Base-by-base conservation (phyloP, 1,140 invertebrate genomes). In the Colletes gigas region DNA sequence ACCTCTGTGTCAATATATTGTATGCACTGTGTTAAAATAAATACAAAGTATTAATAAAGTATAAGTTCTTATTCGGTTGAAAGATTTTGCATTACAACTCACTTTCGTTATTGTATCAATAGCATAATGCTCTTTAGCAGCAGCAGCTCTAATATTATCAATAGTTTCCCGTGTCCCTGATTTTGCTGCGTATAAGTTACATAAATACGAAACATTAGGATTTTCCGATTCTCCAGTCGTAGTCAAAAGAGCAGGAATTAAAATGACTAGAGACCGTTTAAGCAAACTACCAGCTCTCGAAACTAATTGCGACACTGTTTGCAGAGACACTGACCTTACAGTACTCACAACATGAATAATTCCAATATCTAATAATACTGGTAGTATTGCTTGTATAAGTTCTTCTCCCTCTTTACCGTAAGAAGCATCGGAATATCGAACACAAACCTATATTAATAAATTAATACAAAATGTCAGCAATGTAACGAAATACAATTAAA, bases 201-300 rank as follows among this genome's bases (percentile, higher is more conserved):
- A 97, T 39, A 98, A 92, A 91, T 98, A 97, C 54, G 96, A 97
- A 4, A 98, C 92, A 81, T 96, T 95, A 50, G 95, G 94, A 57
- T 96, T 96, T 90, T 99, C 98, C 44, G 98, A 90, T 85, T 98
- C 97, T 63, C 97, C 97, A 6, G 97, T 96, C 3, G 98, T 97
- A 86, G 96, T 96, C 50, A 98, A 93, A 63, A 99, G 93, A 17
- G 97, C 97, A 3, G 97, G 97, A 86, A 98, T 97, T 30, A 99
- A 92, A 62, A 95, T 95, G 0, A 96, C 94, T 63, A 98, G 93
- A 92, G 98, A 97, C 9, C 97, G 96, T 75, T 96, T 97, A 17
- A 98, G 93, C 60, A 97, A 93, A 19, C 92, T 92, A 0, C 98
- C 98, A 55, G 97, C 97, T 21, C 96, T 95, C 14, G 96, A 95